Evolutionary conservation across 2,113 vertebrate species (phyloP).

Genomic region (Hylia prasina): DNA sequence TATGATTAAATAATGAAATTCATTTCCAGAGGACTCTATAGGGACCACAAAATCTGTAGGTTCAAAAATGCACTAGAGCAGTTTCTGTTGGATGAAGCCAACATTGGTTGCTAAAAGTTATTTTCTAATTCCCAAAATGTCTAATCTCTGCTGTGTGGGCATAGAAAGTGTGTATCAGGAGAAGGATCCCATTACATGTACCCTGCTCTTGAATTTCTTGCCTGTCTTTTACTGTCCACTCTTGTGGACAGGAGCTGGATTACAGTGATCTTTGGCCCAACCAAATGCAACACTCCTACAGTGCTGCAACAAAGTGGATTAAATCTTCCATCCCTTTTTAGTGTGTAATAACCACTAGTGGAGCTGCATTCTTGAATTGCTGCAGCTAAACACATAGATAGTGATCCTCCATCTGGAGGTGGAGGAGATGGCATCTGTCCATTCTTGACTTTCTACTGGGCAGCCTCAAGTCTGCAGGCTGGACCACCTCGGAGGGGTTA

Average conservation of each 20-base stretch:
- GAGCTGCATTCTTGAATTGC: background rate
- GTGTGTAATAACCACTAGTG: background rate
- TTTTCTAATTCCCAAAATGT: background rate
- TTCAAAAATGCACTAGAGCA: background rate
- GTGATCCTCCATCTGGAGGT: background rate
- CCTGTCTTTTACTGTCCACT: background rate
- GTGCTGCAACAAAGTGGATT: background rate
- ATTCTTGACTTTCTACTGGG: background rate
- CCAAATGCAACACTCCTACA: background rate
- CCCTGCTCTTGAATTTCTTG: background rate
- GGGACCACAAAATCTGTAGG: background rate
- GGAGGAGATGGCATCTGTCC: slow-evolving; percentile 30
- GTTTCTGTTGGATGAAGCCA: background rate
- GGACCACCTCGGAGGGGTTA: slow-evolving; percentile 45
- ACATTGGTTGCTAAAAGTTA: background rate
- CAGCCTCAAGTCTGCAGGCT: slow-evolving; percentile 26
- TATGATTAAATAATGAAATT: background rate
- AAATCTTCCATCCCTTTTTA: background rate
- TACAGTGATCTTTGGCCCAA: background rate
- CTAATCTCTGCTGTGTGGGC: background rate
- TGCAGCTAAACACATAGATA: background rate
- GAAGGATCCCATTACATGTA: background rate
- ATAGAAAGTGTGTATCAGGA: background rate
- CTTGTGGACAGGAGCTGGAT: background rate
- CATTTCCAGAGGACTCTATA: background rate